Evolutionary conservation across 2,888 invertebrate genomes (phyloP).

Genomic region (Miltochrista miniata): DNA sequence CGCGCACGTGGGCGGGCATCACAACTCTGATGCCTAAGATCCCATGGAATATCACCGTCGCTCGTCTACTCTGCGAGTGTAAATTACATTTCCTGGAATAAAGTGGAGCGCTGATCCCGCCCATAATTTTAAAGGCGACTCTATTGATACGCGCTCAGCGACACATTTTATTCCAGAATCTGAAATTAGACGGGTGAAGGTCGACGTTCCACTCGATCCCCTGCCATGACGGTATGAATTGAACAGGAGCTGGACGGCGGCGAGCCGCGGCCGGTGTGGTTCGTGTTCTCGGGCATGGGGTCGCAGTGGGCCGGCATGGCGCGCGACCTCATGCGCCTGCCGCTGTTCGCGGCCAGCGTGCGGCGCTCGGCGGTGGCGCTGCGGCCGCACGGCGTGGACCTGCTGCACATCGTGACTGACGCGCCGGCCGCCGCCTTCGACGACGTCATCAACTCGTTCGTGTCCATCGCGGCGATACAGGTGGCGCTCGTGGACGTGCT

Average conservation of each 20-base stretch:
- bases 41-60: no score
- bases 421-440: conserved; percentile 91
- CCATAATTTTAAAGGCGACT: no score
- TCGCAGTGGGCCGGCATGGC: conserved; percentile 99
- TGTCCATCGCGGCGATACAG: conserved; percentile 97
- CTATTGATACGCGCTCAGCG: no score
- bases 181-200: no score
- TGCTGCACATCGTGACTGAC: conserved; percentile 90
- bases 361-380: conserved; percentile 90
- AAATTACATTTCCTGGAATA: no score
- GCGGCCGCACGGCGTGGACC: conserved; percentile 90
- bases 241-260: conserved; percentile 59
- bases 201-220: no score
- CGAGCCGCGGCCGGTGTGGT: conserved; percentile 93
- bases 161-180: no score
- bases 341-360: conserved; percentile 91
- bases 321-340: conserved; percentile 91
- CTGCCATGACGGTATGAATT: no score
- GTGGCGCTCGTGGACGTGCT: conserved; percentile 97
- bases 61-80: no score
- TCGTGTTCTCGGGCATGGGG: conserved; percentile 98
- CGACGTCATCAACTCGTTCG: conserved; percentile 94
- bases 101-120: no score
- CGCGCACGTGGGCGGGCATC: no score
- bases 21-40: no score